Evolutionary conservation across 1,140 invertebrate genomes (phyloP).

Genomic region (Heliconius himera): DNA sequence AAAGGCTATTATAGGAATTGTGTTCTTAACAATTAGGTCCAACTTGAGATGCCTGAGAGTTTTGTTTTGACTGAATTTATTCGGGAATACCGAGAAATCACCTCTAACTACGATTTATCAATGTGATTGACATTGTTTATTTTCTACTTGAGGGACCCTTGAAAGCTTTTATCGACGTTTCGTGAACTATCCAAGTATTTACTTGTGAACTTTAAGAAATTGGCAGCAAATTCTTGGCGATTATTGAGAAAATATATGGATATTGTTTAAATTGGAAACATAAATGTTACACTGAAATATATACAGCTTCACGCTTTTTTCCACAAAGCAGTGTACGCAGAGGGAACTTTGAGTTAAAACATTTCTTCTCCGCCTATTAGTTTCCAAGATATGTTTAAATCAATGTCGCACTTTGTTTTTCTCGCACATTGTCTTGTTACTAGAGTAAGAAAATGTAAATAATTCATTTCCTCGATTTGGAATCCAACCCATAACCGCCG

Average conservation of each 20-base stretch:
- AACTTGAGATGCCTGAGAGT: neutral
- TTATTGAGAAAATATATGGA: neutral
- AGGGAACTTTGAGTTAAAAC: neutral
- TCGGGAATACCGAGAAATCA: conserved; percentile 19
- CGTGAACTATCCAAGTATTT: neutral
- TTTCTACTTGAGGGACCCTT: conserved; percentile 10
- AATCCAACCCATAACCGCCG: too few species aligned
- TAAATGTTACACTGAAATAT: too few species aligned
- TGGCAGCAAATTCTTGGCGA: neutral
- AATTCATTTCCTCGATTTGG: too few species aligned
- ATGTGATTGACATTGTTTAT: conserved; percentile 16
- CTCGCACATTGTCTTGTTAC: too few species aligned
- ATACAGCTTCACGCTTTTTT: too few species aligned
- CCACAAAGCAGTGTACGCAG: too few species aligned
- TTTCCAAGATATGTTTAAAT: too few species aligned
- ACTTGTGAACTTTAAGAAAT: conserved; percentile 1
- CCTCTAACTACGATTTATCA: conserved; percentile 16
- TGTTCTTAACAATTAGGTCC: neutral
- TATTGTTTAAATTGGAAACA: too few species aligned
- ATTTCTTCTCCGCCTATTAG: neutral
- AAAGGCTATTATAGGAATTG: neutral
- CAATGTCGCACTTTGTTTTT: too few species aligned
- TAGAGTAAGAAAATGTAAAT: too few species aligned
- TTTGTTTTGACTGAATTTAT: conserved; percentile 20
- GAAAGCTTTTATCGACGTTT: neutral